Conservation (phyloP, 2,888 invertebrate genomes). For the Archaeoteleia sp. region DNA sequence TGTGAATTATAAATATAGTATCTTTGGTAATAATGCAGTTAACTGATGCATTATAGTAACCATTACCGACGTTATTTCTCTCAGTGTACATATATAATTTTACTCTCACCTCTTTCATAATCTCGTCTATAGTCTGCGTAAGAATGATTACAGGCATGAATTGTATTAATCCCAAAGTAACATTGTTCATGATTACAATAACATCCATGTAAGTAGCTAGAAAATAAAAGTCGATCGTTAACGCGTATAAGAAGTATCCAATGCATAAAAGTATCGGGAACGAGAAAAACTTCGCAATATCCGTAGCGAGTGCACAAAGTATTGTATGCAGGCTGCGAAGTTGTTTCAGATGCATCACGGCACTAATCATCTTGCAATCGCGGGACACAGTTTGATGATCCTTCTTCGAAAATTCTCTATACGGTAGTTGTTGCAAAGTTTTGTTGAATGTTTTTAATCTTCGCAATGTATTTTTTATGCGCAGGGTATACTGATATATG, state of each 20-base stretch:
- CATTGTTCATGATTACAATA: too few species aligned
- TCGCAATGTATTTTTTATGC: neutral
- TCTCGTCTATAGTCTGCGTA: too few species aligned
- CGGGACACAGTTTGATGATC: neutral
- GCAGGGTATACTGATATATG: conserved; percentile 17
- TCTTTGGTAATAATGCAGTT: too few species aligned
- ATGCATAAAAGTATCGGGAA: conserved; percentile 15
- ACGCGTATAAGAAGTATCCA: conserved; percentile 20
- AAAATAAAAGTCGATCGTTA: conserved; percentile 19
- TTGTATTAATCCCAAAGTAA: too few species aligned
- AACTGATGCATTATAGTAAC: too few species aligned
- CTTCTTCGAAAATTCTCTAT: conserved; percentile 7
- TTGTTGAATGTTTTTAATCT: conserved; percentile 5
- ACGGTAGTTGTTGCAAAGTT: conserved; percentile 1
- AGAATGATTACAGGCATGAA: too few species aligned
- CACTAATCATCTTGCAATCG: conserved; percentile 9
- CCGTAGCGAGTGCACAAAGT: conserved; percentile 2
- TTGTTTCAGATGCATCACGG: conserved; percentile 10
- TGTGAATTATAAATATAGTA: too few species aligned
- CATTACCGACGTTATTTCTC: too few species aligned
- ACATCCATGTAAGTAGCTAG: neutral
- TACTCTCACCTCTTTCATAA: too few species aligned
- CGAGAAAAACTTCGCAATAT: conserved; percentile 19
- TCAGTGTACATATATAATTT: too few species aligned
- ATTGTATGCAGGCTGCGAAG: conserved; percentile 19